Evolutionary conservation across 2,113 vertebrate species (phyloP).

Genomic region (Chaetura pelagica): DNA sequence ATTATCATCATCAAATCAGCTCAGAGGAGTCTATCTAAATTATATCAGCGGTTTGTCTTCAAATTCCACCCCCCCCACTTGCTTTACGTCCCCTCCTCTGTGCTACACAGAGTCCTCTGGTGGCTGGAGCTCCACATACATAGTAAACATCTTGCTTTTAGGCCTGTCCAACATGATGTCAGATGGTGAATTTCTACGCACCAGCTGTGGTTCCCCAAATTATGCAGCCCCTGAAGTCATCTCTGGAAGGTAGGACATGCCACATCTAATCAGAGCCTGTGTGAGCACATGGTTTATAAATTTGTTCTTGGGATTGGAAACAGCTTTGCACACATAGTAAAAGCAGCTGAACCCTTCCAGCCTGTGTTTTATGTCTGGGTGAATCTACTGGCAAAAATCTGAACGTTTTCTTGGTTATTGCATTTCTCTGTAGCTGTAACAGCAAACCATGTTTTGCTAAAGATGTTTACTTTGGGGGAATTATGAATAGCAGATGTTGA

Average conservation of each 20-base stretch:
- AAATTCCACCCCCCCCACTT: not conserved
- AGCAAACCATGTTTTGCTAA: not conserved
- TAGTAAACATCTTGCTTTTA: conserved; percentile 66
- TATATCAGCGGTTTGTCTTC: not conserved
- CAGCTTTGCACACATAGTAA: not conserved
- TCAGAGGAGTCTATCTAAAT: not conserved
- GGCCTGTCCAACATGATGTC: conserved; percentile 99
- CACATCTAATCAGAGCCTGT: not conserved
- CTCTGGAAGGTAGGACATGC: conserved; percentile 89
- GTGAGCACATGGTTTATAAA: not conserved
- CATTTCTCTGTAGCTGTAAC: not conserved
- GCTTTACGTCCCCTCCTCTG: not conserved
- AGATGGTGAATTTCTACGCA: conserved; percentile 96
- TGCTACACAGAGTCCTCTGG: rapidly evolving
- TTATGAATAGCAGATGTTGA: conserved; percentile 30
- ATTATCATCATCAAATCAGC: not conserved
- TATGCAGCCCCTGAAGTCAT: conserved; percentile 99
- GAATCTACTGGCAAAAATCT: conserved; percentile 9
- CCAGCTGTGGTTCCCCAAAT: conserved; percentile 97
- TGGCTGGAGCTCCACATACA: not conserved
- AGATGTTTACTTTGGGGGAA: not conserved
- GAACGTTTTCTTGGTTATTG: not conserved
- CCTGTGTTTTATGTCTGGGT: not conserved
- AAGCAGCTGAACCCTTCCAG: not conserved
- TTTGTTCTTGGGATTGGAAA: not conserved